Evolutionary conservation across 2,797 vertebrate species (phyloP), one percentile per base, ranked within the genome.

Genomic region (Tiaroga cobitis): DNA sequence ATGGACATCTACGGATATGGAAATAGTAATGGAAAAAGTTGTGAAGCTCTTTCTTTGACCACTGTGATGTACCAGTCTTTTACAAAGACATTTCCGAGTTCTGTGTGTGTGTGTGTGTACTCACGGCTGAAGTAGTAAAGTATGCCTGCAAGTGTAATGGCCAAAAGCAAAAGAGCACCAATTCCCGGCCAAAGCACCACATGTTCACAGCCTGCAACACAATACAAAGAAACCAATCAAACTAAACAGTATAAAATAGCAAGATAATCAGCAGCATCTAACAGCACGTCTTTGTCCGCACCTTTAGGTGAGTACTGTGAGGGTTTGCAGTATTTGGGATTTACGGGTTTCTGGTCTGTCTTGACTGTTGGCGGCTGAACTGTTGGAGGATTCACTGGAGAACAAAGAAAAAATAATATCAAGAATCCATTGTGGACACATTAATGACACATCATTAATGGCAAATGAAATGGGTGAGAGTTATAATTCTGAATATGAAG

Each of bases 101-200:
- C 29, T 69, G 4, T 26, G 34, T 11, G 19, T 83, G 0, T 69
- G 13, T 29, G 26, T 15, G 21, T 84, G 0, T 69, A 94, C 95
- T 95, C 73, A 95, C 95, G 92, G 87, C 93, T 95, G 69, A 93
- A 96, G 87, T 95, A 95, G 86, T 90, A 93, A 39, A 95, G 88
- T 0, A 90, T 92, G 81, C 87, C 85, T 78, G 93, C 32, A 34
- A 95, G 68, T 4, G 73, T 77, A 0, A 93, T 21, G 19, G 65
- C 86, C 91, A 95, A 54, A 4, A 69, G 78, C 1, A 83, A 39
- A 8, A 89, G n/a, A 4, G 92, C 41, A 83, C 92, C 92, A 5
- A 91, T 90, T 56, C 93, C 43, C 0, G 92, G 85, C 94, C 93
- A 94, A 24, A 94, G 65, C 13, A 94, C 74, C 63, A 80, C 5